Evolutionary conservation across 2,113 vertebrate genomes (phyloP), one percentile per base, ranked within the genome.

Genomic region (Myodes glareolus): DNA sequence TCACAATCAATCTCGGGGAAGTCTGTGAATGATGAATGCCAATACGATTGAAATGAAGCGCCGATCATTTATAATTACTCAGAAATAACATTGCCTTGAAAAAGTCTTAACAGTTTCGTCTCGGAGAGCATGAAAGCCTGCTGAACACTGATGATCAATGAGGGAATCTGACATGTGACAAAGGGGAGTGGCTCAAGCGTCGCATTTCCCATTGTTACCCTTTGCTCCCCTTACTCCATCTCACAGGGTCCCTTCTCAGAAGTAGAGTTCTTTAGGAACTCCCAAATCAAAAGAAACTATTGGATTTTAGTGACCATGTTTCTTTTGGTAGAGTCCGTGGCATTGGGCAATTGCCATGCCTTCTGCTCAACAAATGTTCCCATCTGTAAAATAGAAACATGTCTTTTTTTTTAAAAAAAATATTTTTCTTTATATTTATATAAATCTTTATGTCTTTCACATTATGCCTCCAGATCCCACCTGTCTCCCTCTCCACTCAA

Each of bases 1-100:
- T 97, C 84, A 92, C 90, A 97, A 95, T 97, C 91, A 97, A 93
- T 98, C 94, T 93, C 95, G 88, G 90, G 72, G 91, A 95, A 81
- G 93, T 93, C 84, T 93, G 75, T 92, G 92, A 96, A 90, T 96
- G 96, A 90, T 94, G 78, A 94, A 90, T 95, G 92, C 81, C 96
- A 96, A 96, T 96, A 88, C 36, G 81, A 93, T 95, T 96, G 94
- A 97, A 95, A 95, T 92, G 81, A 91, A 94, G 58, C 73, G n/a
- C 89, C 3, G 10, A 77, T 97, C 95, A 98, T 91, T 97, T 97
- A 87, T 93, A 96, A 97, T 93, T 95, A 94, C 91, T 96, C 96
- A 70, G 94, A 97, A 97, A 93, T 93, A 94, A 90, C 58, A 63
- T 80, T 91, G 36, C 82, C 87, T 31, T 84, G 86, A 88, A 94